A percentile compares a stretch with the other conserved stretches of the same genome.
Evolutionary conservation across 2,113 vertebrate species (phyloP).

Genomic region (Hippolais icterina): DNA sequence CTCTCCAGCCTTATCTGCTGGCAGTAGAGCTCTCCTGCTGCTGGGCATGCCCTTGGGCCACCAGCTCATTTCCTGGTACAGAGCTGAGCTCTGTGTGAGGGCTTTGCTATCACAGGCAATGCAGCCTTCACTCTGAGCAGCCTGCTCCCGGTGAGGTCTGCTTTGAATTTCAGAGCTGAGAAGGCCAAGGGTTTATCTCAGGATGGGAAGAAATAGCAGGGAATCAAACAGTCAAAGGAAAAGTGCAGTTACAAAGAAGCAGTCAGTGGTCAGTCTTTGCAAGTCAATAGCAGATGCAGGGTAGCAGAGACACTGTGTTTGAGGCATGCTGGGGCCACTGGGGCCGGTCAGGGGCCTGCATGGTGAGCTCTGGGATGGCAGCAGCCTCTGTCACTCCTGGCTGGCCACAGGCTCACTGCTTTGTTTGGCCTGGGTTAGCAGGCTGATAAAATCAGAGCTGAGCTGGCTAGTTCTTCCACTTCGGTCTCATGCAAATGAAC

Average conservation of each 20-base stretch:
- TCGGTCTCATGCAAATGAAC: neutral
- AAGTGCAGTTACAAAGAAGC: neutral
- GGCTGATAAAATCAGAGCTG: neutral
- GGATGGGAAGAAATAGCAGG: neutral
- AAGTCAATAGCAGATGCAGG: neutral
- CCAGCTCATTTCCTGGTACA: neutral
- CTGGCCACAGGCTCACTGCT: neutral
- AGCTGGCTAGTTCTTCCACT: neutral
- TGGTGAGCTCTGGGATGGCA: neutral
- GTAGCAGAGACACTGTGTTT: neutral
- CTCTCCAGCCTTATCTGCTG: neutral
- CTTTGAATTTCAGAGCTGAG: constrained; percentile 9
- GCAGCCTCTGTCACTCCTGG: neutral
- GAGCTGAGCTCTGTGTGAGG: neutral
- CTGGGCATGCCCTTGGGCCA: neutral
- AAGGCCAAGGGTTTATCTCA: neutral
- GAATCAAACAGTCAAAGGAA: neutral
- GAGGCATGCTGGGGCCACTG: neutral
- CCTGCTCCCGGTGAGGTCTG: neutral
- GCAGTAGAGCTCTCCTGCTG: neutral
- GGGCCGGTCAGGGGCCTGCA: neutral
- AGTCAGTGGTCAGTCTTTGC: neutral
- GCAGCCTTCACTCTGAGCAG: neutral
- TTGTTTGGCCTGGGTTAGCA: neutral
- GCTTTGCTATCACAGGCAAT: neutral